A percentile compares a stretch with the other conserved stretches of the same genome.
These are phyloP conservation scores for Carassius gibelio DNA, from an alignment of 2,113 vertebrate genomes.

Conservation along the genomic window DNA sequence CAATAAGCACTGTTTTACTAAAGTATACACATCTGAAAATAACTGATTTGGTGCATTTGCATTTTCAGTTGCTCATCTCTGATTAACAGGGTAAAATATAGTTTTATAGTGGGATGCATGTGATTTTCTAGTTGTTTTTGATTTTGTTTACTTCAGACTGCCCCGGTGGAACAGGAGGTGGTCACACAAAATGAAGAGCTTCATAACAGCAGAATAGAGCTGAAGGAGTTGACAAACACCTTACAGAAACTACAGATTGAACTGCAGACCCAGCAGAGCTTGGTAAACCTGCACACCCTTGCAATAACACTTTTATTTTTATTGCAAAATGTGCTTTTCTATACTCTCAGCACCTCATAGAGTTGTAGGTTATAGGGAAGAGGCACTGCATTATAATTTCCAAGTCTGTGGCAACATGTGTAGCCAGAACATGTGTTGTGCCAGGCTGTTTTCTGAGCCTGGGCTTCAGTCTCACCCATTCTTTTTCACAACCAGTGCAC, in stretches of 20 bases:
- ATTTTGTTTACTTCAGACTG: conserved; percentile 68
- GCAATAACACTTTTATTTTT: neutral
- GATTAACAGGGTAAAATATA: neutral
- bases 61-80: neutral
- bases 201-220: conserved; percentile 70
- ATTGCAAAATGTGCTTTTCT: neutral
- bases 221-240: conserved; percentile 77
- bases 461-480: neutral
- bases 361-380: neutral
- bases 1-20: neutral
- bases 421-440: neutral
- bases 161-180: conserved; percentile 78
- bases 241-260: conserved; percentile 83
- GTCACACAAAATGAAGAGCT: conserved; percentile 72
- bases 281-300: conserved; percentile 70
- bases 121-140: neutral
- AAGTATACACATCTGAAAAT: neutral
- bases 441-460: conserved; percentile 3
- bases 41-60: neutral
- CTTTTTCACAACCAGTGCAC: conserved; percentile 8
- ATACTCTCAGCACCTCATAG: no score
- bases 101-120: neutral
- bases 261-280: conserved; percentile 79
- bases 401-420: conserved; percentile 34
- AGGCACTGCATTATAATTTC: neutral